A percentile compares a stretch with the other conserved stretches of the same genome.
These are phyloP conservation scores for Drosophila yooni DNA, from an alignment of 2,888 invertebrate genomes.

Conservation along the genomic window DNA sequence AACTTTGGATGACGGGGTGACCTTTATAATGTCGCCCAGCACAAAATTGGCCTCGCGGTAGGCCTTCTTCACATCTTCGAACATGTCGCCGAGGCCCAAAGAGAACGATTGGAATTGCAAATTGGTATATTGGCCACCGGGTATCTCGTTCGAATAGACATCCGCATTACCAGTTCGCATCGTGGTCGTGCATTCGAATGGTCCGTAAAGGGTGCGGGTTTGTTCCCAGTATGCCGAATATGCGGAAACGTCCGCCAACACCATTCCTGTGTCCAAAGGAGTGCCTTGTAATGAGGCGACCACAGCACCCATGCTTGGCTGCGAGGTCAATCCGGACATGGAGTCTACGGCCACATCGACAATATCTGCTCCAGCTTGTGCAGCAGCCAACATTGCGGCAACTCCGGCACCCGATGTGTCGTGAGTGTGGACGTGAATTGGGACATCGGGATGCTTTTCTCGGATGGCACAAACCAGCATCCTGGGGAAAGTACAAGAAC, in stretches of 20 bases:
- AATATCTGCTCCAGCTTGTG: conserved; percentile 96
- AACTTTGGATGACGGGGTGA: conserved; percentile 99
- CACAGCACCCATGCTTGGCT: conserved; percentile 99
- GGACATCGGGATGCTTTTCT: conserved; percentile 96
- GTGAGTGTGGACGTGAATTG: conserved; percentile 99
- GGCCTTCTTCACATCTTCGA: conserved; percentile 98
- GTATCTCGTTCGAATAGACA: conserved; percentile 99
- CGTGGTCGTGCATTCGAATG: conserved; percentile 98
- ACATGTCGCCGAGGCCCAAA: conserved; percentile 97
- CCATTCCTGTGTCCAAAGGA: conserved; percentile 87
- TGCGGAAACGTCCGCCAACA: conserved; percentile 92
- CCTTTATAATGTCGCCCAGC: conserved; percentile 98
- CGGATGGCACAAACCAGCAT: conserved; percentile 94
- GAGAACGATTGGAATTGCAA: conserved; percentile 99
- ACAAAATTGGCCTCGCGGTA: conserved; percentile 97
- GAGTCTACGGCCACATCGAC: conserved; percentile 99
- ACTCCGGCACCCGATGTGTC: conserved; percentile 99
- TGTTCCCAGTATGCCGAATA: conserved; percentile 99
- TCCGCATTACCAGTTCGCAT: conserved; percentile 99
- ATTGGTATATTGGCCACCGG: conserved; percentile 99
- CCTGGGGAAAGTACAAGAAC: conserved; percentile 77
- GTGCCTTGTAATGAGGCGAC: conserved; percentile 92
- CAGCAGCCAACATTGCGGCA: conserved; percentile 96
- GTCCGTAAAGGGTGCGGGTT: conserved; percentile 97
- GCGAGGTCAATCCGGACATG: conserved; percentile 99